Evolutionary conservation across 2,888 invertebrate species (phyloP).

Genomic region (Patella caerulea): DNA sequence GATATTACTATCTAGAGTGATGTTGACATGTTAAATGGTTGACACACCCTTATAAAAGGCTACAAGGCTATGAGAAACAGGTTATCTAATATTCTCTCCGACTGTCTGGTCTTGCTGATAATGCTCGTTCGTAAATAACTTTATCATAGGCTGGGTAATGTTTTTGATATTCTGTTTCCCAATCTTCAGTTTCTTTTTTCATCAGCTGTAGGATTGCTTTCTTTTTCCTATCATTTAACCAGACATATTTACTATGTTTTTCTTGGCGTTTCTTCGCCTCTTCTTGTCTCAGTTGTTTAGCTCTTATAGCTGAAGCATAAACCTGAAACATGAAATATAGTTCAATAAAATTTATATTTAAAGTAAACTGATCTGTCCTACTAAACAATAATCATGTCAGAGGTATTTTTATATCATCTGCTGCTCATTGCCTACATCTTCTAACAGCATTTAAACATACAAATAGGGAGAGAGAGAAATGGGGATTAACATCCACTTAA

Average conservation of each 20-base stretch:
- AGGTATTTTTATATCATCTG: no score
- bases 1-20: no score
- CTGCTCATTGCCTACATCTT: no score
- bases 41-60: no score
- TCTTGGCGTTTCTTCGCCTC: constrained; percentile 32
- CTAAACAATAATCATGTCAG: no score
- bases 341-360: no score
- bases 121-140: constrained; percentile 38
- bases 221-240: constrained; percentile 41
- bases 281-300: constrained; percentile 37
- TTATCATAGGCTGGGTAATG: constrained; percentile 46
- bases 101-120: constrained; percentile 31
- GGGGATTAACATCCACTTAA: no score
- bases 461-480: no score
- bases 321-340: constrained; percentile 32
- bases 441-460: no score
- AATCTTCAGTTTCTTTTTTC: constrained; percentile 43
- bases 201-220: constrained; percentile 41
- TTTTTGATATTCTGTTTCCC: constrained; percentile 51
- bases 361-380: no score
- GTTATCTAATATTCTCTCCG: neutral
- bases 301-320: constrained; percentile 50
- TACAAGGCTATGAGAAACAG: no score
- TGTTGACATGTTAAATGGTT: no score
- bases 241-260: constrained; percentile 10